Evolutionary conservation across 2,888 invertebrate genomes (phyloP), one percentile per base, ranked within the genome.

Genomic region (Lucinisca nassula): DNA sequence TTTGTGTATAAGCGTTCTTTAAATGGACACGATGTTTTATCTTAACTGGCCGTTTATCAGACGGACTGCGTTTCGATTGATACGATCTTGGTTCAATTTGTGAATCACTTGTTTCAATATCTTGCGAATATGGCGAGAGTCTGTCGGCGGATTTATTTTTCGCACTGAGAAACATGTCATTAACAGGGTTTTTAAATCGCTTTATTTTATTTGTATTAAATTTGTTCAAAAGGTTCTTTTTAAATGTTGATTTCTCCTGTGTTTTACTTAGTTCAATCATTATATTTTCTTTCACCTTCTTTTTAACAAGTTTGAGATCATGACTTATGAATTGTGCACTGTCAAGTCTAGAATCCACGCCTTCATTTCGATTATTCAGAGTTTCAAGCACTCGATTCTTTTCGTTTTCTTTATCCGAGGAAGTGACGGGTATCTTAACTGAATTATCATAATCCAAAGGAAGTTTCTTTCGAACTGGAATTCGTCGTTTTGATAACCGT

Each of bases 291-390:
- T 86, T 81, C 0, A 86, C 73, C 58, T 89, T 89, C n/a, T 74
- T 58, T 55, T 89, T 89, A 0, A 89, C 86, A 27, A 89, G 72
- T 49, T 86, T 89, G 8, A 89, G 61, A 67, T 86, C 86, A 21
- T 84, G 79, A 17, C 40, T 84, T 21, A 87, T 82, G 55, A 75
- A 84, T 27, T 86, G 82, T n/a, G 82, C 85, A 24, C 77, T 80
- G 49, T 73, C 38, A 27, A 85, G 40, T 27, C 76, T 78, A 12
- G 70, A 70, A 35, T 21, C 67, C 27, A 70, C 79, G 4, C 82
- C 79, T 14, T 35, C 37, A 30, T 45, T 74, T 17, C 45, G 24
- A 74, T 74, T 74, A 21, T 74, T 74, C 1, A 74, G 49, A 24
- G n/a, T 70, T 55, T 45, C 51, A 45, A 58, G 38, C 58, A 78